phyloP scores from a whole-genome alignment of 1,140 invertebrate genomes.

The Pemphigus obesinymphae region DNA sequence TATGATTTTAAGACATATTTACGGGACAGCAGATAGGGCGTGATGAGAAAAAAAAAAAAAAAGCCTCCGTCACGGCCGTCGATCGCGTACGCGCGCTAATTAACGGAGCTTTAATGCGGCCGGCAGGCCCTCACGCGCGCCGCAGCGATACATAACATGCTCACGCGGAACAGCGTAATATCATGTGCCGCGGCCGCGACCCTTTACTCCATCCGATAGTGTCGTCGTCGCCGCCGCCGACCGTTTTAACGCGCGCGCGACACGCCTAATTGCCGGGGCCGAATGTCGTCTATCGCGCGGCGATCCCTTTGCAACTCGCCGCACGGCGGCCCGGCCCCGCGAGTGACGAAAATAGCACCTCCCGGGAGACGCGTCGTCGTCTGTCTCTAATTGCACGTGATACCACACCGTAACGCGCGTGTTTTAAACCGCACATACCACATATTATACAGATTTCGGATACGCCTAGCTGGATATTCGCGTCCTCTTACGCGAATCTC shows the following conservation, averaged over 20 bases:
- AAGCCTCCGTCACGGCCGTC: constrained; percentile 39
- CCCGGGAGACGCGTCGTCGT: background rate
- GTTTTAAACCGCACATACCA: no score
- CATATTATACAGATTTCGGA: no score
- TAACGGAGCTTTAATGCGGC: constrained; percentile 15
- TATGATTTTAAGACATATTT: background rate
- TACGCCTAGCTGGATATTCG: no score
- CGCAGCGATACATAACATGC: background rate
- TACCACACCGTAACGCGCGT: background rate
- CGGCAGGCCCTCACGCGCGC: background rate
- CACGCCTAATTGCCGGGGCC: constrained; percentile 34
- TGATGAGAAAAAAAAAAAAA: background rate
- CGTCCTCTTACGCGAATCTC: no score
- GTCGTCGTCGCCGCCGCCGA: background rate
- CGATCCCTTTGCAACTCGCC: constrained; percentile 12
- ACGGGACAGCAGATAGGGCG: constrained; percentile 23
- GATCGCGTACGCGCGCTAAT: constrained; percentile 16
- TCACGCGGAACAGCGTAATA: background rate
- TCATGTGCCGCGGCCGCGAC: background rate
- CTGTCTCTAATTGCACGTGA: background rate
- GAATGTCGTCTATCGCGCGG: background rate
- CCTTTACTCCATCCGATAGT: background rate
- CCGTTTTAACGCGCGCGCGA: background rate
- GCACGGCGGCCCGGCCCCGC: background rate
- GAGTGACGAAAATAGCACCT: constrained; percentile 34